Evolutionary conservation across 2,888 invertebrate species (phyloP), one percentile per base, ranked within the genome.

Genomic region (Allophyes oxyacanthae): DNA sequence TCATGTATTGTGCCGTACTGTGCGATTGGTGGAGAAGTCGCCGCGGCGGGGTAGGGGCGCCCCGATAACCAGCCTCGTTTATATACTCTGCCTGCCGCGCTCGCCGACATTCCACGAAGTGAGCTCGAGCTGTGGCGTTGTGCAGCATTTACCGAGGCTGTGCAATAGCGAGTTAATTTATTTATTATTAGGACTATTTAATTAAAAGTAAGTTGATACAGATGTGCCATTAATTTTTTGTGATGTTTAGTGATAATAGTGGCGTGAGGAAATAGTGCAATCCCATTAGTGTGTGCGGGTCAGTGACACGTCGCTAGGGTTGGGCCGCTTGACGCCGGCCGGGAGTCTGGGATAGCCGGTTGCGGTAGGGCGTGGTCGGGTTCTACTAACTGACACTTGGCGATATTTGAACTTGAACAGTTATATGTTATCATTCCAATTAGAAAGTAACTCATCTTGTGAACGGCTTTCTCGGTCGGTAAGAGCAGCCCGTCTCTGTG

Each of bases 11-110:
- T 92, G 90, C 94, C 82, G 82, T 82, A 95, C 94, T 90, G 92
- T 91, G 89, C 94, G 91, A 96, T 96, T 96, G 96, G 96, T 88
- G 88, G 94, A 90, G 84, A 86, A 82, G 83, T 83, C 79, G 82
- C 85, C 77, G 85, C 84, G 83, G 89, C 83, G 92, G 94, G 94
- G 95, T 92, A 94, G 94, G 92, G 91, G 91, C 84, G 85, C 89
- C 88, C 82, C 92, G 91, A 92, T 90, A 93, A 92, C 88, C 92
- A 89, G 87, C 89, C 91, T 92, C 93, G 86, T 92, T 91, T 92
- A 94, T 94, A 94, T 95, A 95, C 93, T 94, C 94, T 87, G 92
- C 86, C 78, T 73, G 86, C 84, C 86, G 83, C 88, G 83, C 76
- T 82, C 85, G 89, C 84, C 83, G 87, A 87, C 94, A 94, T 94